Evolutionary conservation across 2,113 vertebrate species (phyloP).

Genomic region (Etheostoma spectabile): DNA sequence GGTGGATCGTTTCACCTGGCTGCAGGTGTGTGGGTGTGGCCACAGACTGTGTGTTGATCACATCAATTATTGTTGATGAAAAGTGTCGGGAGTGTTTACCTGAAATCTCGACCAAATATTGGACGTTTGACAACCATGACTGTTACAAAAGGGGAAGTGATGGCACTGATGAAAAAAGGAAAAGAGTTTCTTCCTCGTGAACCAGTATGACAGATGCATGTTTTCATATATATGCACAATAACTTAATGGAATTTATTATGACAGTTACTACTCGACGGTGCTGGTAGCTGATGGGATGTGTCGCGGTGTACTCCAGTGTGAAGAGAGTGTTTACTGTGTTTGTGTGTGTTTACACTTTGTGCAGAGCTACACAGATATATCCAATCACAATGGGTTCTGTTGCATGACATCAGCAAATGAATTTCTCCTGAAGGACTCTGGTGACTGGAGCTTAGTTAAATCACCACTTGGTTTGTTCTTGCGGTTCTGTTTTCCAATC

Average conservation of each 20-base stretch:
- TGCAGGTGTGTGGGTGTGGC: neutral
- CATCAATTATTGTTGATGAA: neutral
- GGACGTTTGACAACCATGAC: neutral
- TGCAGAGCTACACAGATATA: neutral
- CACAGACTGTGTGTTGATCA: neutral
- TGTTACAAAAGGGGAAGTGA: conserved; percentile 25
- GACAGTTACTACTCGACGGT: neutral
- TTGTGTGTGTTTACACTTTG: no score
- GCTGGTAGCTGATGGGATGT: neutral
- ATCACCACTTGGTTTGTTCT: no score
- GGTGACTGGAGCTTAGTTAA: neutral
- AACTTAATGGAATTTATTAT: conserved; percentile 5
- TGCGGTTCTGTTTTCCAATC: neutral
- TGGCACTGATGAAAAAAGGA: neutral
- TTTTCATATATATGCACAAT: neutral
- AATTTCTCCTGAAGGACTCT: neutral
- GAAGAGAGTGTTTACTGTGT: neutral
- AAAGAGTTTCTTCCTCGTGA: neutral
- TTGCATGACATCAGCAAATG: neutral
- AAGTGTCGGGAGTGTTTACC: neutral
- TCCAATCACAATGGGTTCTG: neutral
- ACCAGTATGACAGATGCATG: neutral
- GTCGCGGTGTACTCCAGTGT: neutral
- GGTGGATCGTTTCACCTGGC: neutral
- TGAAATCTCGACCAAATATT: neutral